Percentiles rank a stretch among this genome's conserved stretches.
Conservation (phyloP, 1,140 invertebrate genomes). For the Conopomorpha cramerella region DNA sequence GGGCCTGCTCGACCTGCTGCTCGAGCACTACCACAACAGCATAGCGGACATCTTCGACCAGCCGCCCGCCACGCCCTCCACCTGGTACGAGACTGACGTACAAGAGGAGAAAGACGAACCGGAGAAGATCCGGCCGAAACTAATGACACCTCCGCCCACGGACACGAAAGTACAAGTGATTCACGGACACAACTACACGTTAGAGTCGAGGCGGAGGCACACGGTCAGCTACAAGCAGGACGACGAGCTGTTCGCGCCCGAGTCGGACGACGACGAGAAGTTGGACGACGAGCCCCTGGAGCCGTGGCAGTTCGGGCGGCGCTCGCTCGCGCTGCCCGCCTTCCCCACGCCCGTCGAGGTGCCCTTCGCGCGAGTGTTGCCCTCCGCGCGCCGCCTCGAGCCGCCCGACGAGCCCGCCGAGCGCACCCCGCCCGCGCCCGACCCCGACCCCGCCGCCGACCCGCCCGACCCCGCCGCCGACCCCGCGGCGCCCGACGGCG, state of each 20-base stretch:
- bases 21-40: slow-evolving; percentile 91
- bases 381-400: slow-evolving; percentile 9
- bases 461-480: slow-evolving; percentile 27
- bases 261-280: slow-evolving; percentile 73
- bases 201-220: slow-evolving; percentile 77
- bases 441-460: too few species aligned
- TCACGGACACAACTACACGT: slow-evolving; percentile 77
- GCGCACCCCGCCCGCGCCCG: slow-evolving; percentile 16
- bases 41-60: slow-evolving; percentile 87
- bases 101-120: too few species aligned
- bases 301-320: slow-evolving; percentile 61
- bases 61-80: slow-evolving; percentile 33
- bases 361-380: slow-evolving; percentile 59
- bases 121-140: background rate
- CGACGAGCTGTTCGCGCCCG: slow-evolving; percentile 79
- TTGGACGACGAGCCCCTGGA: slow-evolving; percentile 65
- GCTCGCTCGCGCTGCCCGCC: slow-evolving; percentile 21
- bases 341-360: slow-evolving; percentile 8
- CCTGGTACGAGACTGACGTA: too few species aligned
- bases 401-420: slow-evolving; percentile 23
- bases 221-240: slow-evolving; percentile 76
- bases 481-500: slow-evolving; percentile 25
- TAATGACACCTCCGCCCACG: slow-evolving; percentile 58
- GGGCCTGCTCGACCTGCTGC: slow-evolving; percentile 85
- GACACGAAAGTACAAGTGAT: slow-evolving; percentile 72